Percentiles rank a stretch among this genome's conserved stretches.
Conservation (phyloP, 2,888 invertebrate species). For the Silvanus unidentatus region DNA sequence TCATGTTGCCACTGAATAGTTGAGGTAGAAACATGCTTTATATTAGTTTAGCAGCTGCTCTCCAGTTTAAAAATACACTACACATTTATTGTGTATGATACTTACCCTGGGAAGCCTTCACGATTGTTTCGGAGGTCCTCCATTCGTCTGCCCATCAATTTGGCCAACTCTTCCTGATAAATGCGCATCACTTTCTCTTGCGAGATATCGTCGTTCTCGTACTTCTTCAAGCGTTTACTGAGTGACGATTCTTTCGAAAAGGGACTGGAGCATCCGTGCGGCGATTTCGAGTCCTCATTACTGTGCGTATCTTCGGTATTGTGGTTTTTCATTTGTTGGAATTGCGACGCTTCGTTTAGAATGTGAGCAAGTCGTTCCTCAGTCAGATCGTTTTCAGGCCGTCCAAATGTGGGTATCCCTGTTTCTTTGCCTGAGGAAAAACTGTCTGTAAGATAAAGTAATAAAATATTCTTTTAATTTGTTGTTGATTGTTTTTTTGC, state of each 20-base stretch:
- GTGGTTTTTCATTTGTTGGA: slow-evolving; percentile 60
- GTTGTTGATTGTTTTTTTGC: slow-evolving; percentile 15
- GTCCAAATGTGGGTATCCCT: slow-evolving; percentile 70
- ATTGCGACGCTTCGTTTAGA: slow-evolving; percentile 84
- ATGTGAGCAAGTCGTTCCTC: slow-evolving; percentile 93
- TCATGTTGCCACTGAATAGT: slow-evolving; percentile 63
- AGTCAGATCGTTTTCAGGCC: slow-evolving; percentile 69
- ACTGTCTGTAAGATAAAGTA: slow-evolving; percentile 42
- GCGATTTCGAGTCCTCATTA: slow-evolving; percentile 77
- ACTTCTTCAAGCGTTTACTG: slow-evolving; percentile 74
- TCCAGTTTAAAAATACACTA: slow-evolving; percentile 1
- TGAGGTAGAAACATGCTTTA: slow-evolving; percentile 77
- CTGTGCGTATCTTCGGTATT: slow-evolving; percentile 56
- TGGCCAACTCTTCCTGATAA: slow-evolving; percentile 91
- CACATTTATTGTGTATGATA: slow-evolving; percentile 16
- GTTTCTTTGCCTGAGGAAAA: slow-evolving; percentile 71
- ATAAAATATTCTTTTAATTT: slow-evolving; percentile 17
- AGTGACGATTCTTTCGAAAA: slow-evolving; percentile 69
- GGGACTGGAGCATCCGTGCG: slow-evolving; percentile 73
- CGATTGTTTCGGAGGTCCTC: slow-evolving; percentile 70
- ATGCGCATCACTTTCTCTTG: slow-evolving; percentile 93
- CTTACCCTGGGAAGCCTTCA: slow-evolving; percentile 76
- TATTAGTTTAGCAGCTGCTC: slow-evolving; percentile 49
- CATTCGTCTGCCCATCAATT: slow-evolving; percentile 76
- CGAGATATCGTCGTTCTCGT: slow-evolving; percentile 90